Conservation (phyloP, 2,113 vertebrate genomes). For the Phalacrocorax pelagicus region DNA sequence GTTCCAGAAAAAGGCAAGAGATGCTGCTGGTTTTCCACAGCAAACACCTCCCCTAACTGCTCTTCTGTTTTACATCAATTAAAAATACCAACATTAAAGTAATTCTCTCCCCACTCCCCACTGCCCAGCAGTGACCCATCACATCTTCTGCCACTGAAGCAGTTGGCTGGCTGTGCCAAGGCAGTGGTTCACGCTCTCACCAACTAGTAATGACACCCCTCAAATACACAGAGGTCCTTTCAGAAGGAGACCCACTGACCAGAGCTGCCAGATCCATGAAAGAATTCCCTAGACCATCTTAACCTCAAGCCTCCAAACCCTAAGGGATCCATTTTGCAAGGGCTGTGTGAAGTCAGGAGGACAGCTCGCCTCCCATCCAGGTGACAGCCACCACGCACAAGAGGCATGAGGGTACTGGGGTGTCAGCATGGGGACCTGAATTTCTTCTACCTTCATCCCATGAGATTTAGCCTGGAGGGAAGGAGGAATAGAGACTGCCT, state of each 20-base stretch:
- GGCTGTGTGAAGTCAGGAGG: background rate
- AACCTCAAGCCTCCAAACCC: background rate
- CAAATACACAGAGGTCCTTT: background rate
- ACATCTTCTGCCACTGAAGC: background rate
- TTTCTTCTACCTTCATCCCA: background rate
- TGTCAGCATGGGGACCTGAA: background rate
- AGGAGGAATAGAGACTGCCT: background rate
- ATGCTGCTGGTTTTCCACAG: constrained; percentile 44
- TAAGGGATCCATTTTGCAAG: background rate
- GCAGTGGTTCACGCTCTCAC: background rate
- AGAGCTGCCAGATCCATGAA: background rate
- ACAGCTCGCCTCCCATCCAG: rapidly evolving
- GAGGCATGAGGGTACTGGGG: background rate
- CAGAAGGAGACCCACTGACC: background rate
- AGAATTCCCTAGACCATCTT: background rate
- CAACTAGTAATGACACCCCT: background rate
- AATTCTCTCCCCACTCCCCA: background rate
- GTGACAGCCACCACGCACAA: background rate
- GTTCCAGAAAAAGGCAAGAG: constrained; percentile 23
- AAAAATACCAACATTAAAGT: background rate
- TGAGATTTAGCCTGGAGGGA: background rate
- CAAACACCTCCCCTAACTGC: constrained; percentile 44
- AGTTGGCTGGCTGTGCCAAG: rapidly evolving
- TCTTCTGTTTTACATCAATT: constrained; percentile 39
- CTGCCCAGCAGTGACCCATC: background rate